These are phyloP conservation scores for Helobdella robusta DNA, from an alignment of 2,888 invertebrate species.

Conservation along the genomic window DNA sequence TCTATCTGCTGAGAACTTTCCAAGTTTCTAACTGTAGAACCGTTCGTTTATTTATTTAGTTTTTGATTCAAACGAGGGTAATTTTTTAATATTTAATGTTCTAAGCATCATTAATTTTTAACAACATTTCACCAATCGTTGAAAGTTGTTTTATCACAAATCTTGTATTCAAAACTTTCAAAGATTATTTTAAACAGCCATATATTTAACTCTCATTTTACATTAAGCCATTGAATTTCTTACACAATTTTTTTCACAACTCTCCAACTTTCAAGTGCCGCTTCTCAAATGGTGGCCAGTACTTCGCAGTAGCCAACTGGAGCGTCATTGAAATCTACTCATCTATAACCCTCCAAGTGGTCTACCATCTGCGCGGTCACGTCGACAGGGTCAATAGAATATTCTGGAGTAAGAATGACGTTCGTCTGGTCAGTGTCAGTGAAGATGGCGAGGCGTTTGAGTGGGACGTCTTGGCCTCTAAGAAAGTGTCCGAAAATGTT, in stretches of 20 bases:
- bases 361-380: constrained; percentile 15
- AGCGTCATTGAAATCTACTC: constrained; percentile 78
- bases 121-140: too few species aligned
- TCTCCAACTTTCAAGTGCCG: constrained; percentile 52
- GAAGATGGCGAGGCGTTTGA: constrained; percentile 21
- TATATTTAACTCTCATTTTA: not conserved
- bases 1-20: constrained; percentile 63
- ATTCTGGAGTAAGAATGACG: constrained; percentile 17
- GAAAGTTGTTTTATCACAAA: too few species aligned
- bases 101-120: too few species aligned
- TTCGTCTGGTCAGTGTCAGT: constrained; percentile 17
- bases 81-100: too few species aligned
- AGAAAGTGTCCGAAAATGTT: constrained; percentile 24
- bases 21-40: constrained; percentile 64
- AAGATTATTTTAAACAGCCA: too few species aligned
- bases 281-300: constrained; percentile 76
- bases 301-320: constrained; percentile 80
- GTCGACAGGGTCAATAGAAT: constrained; percentile 18
- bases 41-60: not conserved
- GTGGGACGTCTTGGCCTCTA: constrained; percentile 18
- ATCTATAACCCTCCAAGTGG: constrained; percentile 63
- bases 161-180: too few species aligned
- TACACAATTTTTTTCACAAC: too few species aligned
- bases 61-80: too few species aligned
- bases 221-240: not conserved